Percentiles rank a stretch among this genome's conserved stretches.
These are phyloP conservation scores for Sternarchorhynchus goeldii DNA, from an alignment of 2,797 vertebrate genomes.

Conservation along the genomic window DNA sequence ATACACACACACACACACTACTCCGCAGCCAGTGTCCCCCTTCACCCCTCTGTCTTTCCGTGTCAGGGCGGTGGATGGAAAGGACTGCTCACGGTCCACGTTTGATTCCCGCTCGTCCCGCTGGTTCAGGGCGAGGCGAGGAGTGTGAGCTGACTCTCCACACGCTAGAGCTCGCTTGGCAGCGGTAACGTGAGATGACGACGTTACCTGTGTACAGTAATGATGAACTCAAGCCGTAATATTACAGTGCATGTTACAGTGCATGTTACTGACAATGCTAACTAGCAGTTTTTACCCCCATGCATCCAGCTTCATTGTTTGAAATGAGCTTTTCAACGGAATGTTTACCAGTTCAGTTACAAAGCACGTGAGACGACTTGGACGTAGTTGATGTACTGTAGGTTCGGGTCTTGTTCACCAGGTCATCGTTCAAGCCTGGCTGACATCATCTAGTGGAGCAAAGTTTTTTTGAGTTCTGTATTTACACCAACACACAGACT, in stretches of 20 bases:
- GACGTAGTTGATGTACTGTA: no score
- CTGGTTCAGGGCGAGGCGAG: neutral
- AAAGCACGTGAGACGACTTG: no score
- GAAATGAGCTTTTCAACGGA: no score
- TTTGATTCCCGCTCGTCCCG: neutral
- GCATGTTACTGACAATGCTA: no score
- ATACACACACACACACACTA: no score
- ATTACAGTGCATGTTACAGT: no score
- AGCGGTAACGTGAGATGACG: neutral
- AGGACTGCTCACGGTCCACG: neutral
- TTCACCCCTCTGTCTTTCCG: neutral
- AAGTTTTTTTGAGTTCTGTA: neutral
- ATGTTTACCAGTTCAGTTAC: no score
- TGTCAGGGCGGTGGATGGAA: neutral
- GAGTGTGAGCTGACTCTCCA: neutral
- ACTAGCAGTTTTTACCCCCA: no score
- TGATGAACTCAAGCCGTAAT: neutral
- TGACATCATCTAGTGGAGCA: neutral
- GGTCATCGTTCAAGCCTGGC: neutral
- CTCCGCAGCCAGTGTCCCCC: neutral
- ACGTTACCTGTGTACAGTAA: neutral
- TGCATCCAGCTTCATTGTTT: no score
- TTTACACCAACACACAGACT: conserved; percentile 13
- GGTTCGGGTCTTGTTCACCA: no score
- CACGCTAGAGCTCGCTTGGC: neutral